Base-by-base conservation (phyloP, 2,888 invertebrate genomes). In the Watsonalla cultraria region DNA sequence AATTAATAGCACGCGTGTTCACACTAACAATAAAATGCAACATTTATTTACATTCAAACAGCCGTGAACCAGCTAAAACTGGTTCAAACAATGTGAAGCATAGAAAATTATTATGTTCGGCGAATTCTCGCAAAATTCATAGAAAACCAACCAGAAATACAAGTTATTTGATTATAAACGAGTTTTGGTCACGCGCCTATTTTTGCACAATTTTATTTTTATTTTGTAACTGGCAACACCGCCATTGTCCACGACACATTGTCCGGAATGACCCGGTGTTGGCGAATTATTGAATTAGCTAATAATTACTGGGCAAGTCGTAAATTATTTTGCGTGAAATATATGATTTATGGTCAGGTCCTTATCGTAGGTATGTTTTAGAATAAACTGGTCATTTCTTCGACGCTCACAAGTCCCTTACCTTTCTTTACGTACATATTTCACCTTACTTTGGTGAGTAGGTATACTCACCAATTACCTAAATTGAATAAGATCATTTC, bases 251-350 rank as follows among this genome's bases (percentile, higher is more conserved):
- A 54, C 58, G 65, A 55, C 64, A 76, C 68, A 86, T 87, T 86
- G 86, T 83, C 70, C 71, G 84, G 78, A 85, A 80, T 86, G 87
- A 86, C 86, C 86, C 68, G 64, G 62, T 80, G 84, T 85, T 83
- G 78, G 73, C 80, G 82, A 80, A 86, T 83, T 82, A 82, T 81
- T 84, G 82, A 86, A 88, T 88, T 80, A 82, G 75, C 70, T 78
- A 80, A 81, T 86, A 86, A 87, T 87, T 86, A 79, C 61, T 62
- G 66, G 68, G 66, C 70, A 66, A 59, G 77, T 68, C 66, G 66
- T 79, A 78, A 78, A 78, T 78, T 76, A 72, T 66, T 35, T 47
- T 59, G 8, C 15, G 13, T 11, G 13, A 39, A 50, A 52, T 50
- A n/a, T 6, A 13, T 51, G 15, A n/a, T 37, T 47, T 56, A 47